These are phyloP conservation scores for Synanceia verrucosa DNA, from an alignment of 2,797 vertebrate species.

Conservation along the genomic window DNA sequence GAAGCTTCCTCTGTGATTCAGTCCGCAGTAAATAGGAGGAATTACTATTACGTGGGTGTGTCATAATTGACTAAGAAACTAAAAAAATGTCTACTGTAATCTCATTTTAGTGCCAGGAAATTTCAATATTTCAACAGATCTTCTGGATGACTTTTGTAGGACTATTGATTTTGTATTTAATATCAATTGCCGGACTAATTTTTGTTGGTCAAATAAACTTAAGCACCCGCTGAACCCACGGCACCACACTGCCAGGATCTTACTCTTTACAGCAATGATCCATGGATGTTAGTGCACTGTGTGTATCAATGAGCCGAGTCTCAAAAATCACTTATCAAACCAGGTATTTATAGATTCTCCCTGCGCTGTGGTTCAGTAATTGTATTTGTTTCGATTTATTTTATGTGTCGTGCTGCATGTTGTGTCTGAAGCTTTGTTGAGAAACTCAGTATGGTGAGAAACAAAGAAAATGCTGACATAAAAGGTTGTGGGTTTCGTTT, in stretches of 20 bases:
- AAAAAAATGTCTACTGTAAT: constrained; percentile 2
- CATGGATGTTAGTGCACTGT: neutral
- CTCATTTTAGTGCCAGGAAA: neutral
- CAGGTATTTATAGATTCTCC: constrained; percentile 14
- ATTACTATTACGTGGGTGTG: constrained; percentile 29
- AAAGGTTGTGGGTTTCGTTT: neutral
- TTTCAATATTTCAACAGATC: neutral
- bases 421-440: neutral
- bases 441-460: neutral
- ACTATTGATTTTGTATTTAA: neutral
- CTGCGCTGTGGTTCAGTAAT: neutral
- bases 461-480: neutral
- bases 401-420: neutral
- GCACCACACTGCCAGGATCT: too few species aligned
- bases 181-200: neutral
- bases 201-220: neutral
- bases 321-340: constrained; percentile 7
- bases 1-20: constrained; percentile 17
- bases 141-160: neutral
- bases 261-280: neutral
- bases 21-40: constrained; percentile 6
- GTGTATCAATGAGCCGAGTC: neutral
- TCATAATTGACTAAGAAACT: constrained; percentile 21
- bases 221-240: neutral
- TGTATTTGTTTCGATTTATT: constrained; percentile 18